Evolutionary conservation across 2,113 vertebrate genomes (phyloP), one percentile per base, ranked within the genome.

Genomic region (Xenus cinereus): DNA sequence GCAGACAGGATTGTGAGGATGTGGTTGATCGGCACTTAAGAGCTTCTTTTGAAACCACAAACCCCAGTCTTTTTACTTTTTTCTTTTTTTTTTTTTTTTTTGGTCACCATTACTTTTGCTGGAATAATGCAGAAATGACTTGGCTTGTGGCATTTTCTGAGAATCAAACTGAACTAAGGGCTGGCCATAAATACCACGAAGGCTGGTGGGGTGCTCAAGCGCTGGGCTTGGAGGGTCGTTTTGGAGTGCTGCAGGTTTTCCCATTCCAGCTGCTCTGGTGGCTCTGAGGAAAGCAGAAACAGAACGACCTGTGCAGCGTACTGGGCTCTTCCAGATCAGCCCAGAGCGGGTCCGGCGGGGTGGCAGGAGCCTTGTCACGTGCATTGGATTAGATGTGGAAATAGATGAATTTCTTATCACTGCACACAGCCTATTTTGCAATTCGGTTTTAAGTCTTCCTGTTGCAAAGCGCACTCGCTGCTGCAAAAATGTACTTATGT

Each of bases 21-120:
- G 83, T 88, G 64, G 73, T 68, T 4, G 19, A 14, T 4, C 53
- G 41, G 57, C 63, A 35, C 73, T 80, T 30, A 45, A 46, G 14
- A 2, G 1, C 48, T 84, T 39, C 48, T 69, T 87, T 45, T 89
- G 57, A 91, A 96, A 91, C 71, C 64, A 48, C 84, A 96, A 94
- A 71, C 56, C 41, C 59, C 64, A n/a, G 13, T 0, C 3, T 14
- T 2, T 48, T 4, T 21, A 21, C 28, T 46, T 33, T 28, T 24
- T 17, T 23, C 16, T 14, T 35, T 13, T 6, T 13, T 26, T 32
- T 27, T 54, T 30, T 46, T 46, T 46, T 46, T 46, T 46, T 46
- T 20, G 16, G 23, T 68, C 1, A 2, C 48, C 1, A 2, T 83
- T 73, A 26, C 14, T 46, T 76, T 81, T 74, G 53, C 72, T 86